Percentiles rank a stretch among this genome's conserved stretches.
phyloP scores from a whole-genome alignment of 2,113 vertebrate species.

The Macrotus californicus region DNA sequence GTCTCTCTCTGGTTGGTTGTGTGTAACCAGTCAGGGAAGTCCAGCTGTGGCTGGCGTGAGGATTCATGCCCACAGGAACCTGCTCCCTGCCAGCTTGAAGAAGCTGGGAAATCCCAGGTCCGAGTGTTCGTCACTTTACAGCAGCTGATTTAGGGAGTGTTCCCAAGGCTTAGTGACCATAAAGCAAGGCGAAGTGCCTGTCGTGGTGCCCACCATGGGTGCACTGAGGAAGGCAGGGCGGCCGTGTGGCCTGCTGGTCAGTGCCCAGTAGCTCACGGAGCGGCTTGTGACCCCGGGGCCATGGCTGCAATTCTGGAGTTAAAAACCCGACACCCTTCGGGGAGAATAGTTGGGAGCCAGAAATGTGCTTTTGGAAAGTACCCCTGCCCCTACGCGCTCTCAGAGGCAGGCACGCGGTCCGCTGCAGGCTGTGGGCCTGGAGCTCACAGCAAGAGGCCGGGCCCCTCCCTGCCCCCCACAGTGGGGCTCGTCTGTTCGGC shows the following conservation, averaged over 20 bases:
- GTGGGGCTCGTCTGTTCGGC: neutral
- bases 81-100: neutral
- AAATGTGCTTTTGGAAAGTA: neutral
- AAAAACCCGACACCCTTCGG: neutral
- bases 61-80: neutral
- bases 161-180: neutral
- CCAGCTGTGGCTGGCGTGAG: neutral
- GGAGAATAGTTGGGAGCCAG: neutral
- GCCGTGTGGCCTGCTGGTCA: too few species aligned
- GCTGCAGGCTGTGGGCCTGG: too few species aligned
- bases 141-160: neutral
- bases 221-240: too few species aligned
- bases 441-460: too few species aligned
- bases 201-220: too few species aligned
- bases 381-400: rapidly evolving
- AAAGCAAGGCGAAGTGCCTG: neutral
- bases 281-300: too few species aligned
- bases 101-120: neutral
- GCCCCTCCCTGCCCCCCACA: neutral
- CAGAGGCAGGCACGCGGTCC: rapidly evolving
- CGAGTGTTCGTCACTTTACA: neutral
- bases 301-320: neutral
- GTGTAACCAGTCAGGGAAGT: neutral
- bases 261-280: too few species aligned
- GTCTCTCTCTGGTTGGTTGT: neutral